Percentiles rank a stretch among this genome's conserved stretches.
These are phyloP conservation scores for Ceratitis capitata DNA, from an alignment of 1,140 invertebrate genomes.

Conservation along the genomic window DNA sequence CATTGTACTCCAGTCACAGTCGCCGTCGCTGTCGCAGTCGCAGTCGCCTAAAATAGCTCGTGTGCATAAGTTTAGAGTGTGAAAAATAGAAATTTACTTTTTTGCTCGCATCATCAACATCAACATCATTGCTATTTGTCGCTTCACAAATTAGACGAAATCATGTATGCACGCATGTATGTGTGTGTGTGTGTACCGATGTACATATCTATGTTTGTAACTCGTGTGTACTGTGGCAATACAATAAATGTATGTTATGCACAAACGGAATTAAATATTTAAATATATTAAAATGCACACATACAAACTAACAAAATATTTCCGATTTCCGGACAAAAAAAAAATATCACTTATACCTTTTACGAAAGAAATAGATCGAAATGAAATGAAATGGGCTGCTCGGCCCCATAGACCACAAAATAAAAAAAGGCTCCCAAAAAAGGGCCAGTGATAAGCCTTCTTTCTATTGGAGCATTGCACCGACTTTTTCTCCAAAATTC, in stretches of 20 bases:
- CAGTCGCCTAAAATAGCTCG: slow-evolving; percentile 4
- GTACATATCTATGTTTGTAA: too few relatives aligned
- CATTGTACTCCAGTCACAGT: slow-evolving; percentile 11
- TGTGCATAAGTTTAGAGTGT: not conserved
- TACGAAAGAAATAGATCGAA: too few relatives aligned
- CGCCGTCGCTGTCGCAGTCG: not conserved
- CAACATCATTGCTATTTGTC: slow-evolving; percentile 2
- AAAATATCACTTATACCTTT: not conserved
- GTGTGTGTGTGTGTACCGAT: too few relatives aligned
- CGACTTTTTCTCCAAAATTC: too few relatives aligned
- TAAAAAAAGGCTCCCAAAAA: too few relatives aligned
- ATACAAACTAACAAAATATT: not conserved
- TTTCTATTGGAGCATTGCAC: too few relatives aligned
- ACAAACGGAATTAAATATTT: not conserved
- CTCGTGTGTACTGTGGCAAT: not conserved
- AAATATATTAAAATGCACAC: not conserved
- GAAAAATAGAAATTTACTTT: slow-evolving; percentile 11
- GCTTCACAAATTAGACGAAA: not conserved
- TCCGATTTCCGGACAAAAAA: slow-evolving; percentile 6
- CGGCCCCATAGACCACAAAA: too few relatives aligned
- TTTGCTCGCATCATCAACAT: not conserved
- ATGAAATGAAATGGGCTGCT: too few relatives aligned
- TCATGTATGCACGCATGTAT: not conserved
- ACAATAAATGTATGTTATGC: not conserved
- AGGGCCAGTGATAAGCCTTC: too few relatives aligned